Evolutionary conservation across 2,888 invertebrate genomes (phyloP).

Genomic region (Epistrophe eligans): DNA sequence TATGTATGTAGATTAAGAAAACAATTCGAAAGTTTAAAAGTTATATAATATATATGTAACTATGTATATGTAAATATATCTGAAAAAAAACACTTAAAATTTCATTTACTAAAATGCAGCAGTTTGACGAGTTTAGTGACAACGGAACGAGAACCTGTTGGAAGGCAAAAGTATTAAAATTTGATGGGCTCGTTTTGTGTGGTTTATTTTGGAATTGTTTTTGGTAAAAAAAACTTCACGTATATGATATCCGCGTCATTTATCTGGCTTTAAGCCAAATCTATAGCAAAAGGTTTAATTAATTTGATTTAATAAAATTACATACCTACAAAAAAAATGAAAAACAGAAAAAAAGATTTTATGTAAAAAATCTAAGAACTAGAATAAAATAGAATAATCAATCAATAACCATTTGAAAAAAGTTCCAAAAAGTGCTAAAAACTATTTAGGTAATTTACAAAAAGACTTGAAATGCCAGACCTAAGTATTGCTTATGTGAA

Average conservation of each 20-base stretch:
- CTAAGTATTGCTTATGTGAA: too few species aligned
- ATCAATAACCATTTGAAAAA: too few species aligned
- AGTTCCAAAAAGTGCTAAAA: too few species aligned
- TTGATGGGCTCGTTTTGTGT: constrained; percentile 38
- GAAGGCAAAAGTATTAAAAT: background rate
- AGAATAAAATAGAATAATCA: too few species aligned
- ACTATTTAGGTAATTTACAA: too few species aligned
- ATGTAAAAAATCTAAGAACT: background rate
- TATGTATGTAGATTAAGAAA: too few species aligned
- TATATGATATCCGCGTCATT: background rate
- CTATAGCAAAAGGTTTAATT: background rate
- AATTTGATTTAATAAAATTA: background rate
- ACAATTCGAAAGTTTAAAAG: constrained; percentile 1
- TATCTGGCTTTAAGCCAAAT: constrained; percentile 17
- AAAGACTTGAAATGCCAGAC: too few species aligned
- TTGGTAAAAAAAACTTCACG: constrained; percentile 7
- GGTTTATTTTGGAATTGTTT: constrained; percentile 11
- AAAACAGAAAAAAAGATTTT: background rate
- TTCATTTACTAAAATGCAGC: constrained; percentile 19
- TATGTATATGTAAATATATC: background rate
- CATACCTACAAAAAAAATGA: too few species aligned
- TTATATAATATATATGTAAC: too few species aligned
- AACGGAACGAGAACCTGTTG: background rate
- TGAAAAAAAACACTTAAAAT: background rate
- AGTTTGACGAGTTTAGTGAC: constrained; percentile 23